These are phyloP conservation scores for Uloborus plumipes DNA, from an alignment of 2,888 invertebrate genomes.

Conservation along the genomic window DNA sequence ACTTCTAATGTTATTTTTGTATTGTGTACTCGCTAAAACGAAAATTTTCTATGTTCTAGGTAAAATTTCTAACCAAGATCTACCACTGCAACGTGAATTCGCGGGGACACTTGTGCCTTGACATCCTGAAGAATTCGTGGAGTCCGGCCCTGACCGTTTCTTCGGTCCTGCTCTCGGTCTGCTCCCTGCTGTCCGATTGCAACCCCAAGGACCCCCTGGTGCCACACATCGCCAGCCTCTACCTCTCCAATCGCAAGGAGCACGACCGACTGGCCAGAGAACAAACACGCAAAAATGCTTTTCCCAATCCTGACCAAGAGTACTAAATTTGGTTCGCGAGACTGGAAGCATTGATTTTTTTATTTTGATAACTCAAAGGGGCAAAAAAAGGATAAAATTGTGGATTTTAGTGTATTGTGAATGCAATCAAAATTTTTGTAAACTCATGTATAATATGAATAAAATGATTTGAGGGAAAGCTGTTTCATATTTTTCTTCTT, in stretches of 20 bases:
- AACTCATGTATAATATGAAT: too few species aligned
- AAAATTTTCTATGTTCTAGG: conserved; percentile 1
- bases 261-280: conserved; percentile 72
- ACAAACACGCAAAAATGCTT: conserved; percentile 69
- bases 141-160: conserved; percentile 72
- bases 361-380: too few species aligned
- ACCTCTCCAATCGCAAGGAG: conserved; percentile 70
- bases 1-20: too few species aligned
- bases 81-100: conserved; percentile 74
- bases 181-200: conserved; percentile 72
- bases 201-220: conserved; percentile 73
- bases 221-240: conserved; percentile 72
- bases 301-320: background rate
- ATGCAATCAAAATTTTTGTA: too few species aligned
- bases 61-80: conserved; percentile 72
- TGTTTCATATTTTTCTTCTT: too few species aligned
- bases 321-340: too few species aligned
- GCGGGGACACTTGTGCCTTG: conserved; percentile 72
- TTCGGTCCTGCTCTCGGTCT: conserved; percentile 72
- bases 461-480: too few species aligned
- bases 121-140: conserved; percentile 73
- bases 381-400: too few species aligned
- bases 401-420: too few species aligned
- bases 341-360: too few species aligned
- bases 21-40: too few species aligned